Conservation (phyloP, 2,113 vertebrate genomes). For the Carassius auratus region DNA sequence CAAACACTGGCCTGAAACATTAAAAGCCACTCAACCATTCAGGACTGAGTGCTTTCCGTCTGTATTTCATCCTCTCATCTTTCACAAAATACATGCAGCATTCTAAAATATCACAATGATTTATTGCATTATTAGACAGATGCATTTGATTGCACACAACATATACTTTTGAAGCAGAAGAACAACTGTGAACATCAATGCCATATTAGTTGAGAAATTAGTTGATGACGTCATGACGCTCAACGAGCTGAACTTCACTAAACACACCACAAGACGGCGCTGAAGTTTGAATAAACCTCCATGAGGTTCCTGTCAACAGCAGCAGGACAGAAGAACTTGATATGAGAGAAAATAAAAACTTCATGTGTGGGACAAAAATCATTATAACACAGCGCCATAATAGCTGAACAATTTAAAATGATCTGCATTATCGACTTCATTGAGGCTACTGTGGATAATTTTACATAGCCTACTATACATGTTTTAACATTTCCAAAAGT, state of each 20-base stretch:
- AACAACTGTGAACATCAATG: neutral
- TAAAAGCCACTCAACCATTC: constrained; percentile 1
- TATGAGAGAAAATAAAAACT: neutral
- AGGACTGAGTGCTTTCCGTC: neutral
- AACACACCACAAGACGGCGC: constrained; percentile 61
- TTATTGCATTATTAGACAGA: neutral
- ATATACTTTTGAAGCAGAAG: neutral
- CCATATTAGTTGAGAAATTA: neutral
- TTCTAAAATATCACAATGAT: neutral
- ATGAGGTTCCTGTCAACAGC: neutral
- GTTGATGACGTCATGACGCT: neutral
- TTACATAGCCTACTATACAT: too few species aligned
- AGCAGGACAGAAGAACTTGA: neutral
- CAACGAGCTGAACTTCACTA: neutral
- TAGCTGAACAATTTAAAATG: too few species aligned
- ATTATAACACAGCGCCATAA: too few species aligned
- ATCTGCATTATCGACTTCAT: neutral
- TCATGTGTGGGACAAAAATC: neutral
- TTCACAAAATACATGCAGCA: too few species aligned
- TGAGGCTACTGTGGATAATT: neutral
- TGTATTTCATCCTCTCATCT: neutral
- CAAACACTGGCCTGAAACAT: neutral
- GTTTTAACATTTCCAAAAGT: too few species aligned
- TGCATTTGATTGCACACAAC: neutral
- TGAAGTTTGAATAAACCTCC: constrained; percentile 13